Evolutionary conservation across 2,113 vertebrate species (phyloP).

Genomic region (Lampris incognitus): DNA sequence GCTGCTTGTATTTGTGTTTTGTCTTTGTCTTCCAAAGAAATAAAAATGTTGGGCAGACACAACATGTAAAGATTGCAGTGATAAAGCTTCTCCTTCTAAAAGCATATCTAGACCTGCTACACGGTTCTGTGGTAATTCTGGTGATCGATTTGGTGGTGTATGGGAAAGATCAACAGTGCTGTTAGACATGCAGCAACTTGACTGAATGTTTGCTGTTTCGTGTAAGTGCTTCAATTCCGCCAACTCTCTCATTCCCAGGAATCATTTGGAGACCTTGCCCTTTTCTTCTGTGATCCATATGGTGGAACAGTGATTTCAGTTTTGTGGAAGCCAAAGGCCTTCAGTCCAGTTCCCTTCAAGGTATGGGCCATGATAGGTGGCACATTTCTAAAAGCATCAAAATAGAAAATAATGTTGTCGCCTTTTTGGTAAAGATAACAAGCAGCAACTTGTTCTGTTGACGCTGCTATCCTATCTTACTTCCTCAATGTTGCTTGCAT

Average conservation of each 20-base stretch:
- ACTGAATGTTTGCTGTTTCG: not conserved
- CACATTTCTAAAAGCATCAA: not conserved
- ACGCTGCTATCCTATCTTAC: not conserved
- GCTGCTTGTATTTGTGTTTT: too few species aligned
- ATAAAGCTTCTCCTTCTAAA: too few species aligned
- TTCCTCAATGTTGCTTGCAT: not conserved
- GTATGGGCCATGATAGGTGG: slow-evolving; percentile 64
- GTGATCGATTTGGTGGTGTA: too few species aligned
- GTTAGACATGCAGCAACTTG: too few species aligned
- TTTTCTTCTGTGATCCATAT: slow-evolving; percentile 94
- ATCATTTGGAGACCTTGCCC: slow-evolving; percentile 88
- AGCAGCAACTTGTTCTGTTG: not conserved
- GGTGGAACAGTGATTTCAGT: slow-evolving; percentile 93
- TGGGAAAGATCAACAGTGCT: too few species aligned
- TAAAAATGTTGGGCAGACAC: too few species aligned
- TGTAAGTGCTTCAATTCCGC: not conserved
- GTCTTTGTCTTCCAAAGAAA: too few species aligned
- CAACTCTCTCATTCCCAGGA: slow-evolving; percentile 76
- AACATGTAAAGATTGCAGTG: too few species aligned
- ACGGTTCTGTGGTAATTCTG: too few species aligned
- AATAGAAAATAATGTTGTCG: not conserved
- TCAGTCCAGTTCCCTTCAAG: slow-evolving; percentile 90
- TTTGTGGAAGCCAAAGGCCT: slow-evolving; percentile 94
- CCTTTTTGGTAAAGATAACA: not conserved
- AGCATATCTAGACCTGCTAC: too few species aligned